These are phyloP conservation scores for Lithophane socia DNA, from an alignment of 2,888 invertebrate species.

Conservation along the genomic window DNA sequence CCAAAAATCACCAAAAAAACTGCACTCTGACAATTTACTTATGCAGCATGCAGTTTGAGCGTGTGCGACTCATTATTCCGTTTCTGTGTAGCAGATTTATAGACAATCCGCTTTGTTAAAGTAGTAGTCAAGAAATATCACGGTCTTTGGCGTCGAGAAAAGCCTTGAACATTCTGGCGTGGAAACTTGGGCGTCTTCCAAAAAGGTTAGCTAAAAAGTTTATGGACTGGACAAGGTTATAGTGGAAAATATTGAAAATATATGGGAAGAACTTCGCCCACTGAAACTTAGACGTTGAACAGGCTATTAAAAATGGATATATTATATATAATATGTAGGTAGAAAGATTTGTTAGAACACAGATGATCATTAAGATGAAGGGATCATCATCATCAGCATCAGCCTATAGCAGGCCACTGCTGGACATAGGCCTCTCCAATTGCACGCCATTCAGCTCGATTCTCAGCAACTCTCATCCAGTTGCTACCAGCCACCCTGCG, in stretches of 20 bases:
- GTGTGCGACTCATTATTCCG: background rate
- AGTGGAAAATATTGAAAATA: conserved; percentile 36
- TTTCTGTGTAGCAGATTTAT: background rate
- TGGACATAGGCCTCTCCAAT: too few relatives aligned
- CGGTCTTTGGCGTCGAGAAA: conserved; percentile 20
- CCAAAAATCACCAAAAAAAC: background rate
- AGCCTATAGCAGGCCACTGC: too few relatives aligned
- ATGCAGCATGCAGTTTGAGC: too few relatives aligned
- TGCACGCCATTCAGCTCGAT: too few relatives aligned
- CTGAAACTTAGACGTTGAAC: conserved; percentile 2
- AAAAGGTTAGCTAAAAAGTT: conserved; percentile 50
- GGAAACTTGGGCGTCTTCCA: conserved; percentile 50
- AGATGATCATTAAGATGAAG: background rate
- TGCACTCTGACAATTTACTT: too few relatives aligned
- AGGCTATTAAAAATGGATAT: background rate
- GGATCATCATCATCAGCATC: too few relatives aligned
- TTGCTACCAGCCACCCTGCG: too few relatives aligned
- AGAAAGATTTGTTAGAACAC: background rate
- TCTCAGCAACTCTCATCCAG: too few relatives aligned
- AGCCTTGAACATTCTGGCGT: conserved; percentile 45
- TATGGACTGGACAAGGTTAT: conserved; percentile 48
- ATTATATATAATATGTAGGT: too few relatives aligned
- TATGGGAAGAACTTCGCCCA: conserved; percentile 32
- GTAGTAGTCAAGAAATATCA: conserved; percentile 26
- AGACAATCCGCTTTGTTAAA: conserved; percentile 14